Evolutionary conservation across 2,113 vertebrate species (phyloP), one percentile per base, ranked within the genome.

Genomic region (Egretta garzetta): DNA sequence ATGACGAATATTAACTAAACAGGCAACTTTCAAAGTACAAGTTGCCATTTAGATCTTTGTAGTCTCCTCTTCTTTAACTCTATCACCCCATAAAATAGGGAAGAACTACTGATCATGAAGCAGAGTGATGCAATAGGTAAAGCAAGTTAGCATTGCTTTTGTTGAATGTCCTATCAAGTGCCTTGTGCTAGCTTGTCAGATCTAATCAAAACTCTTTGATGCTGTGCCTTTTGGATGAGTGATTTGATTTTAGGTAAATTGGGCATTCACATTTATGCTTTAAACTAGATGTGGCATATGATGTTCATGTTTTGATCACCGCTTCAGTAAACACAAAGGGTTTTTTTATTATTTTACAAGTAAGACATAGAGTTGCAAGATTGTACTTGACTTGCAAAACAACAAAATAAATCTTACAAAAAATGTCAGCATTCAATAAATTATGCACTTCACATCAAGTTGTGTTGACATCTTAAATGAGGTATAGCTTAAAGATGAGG

Each of bases 241-340:
- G 75, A 93, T 93, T 89, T 88, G 86, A 93, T 95, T 96, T 96
- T 94, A 96, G 82, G 50, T 67, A 95, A 94, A 97, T 86, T 81
- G 55, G 66, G 58, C 75, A 85, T 67, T 94, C 81, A 63, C 86
- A 88, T 94, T 94, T 93, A 70, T 86, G 60, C 59, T 95, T 94
- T 91, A 91, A 95, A 95, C 62, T 95, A 74, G 73, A 90, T 87
- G 75, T 94, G 66, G 62, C 89, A 72, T 90, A 80, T 67, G 84
- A 83, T 73, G 45, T 86, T 95, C 32, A 2, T 96, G 90, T 96
- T 97, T 97, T 94, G 82, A 93, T 96, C 71, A 55, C 63, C 79
- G 49, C n/a, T 96, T 32, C 83, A 92, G 83, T 96, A 96, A 96
- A 81, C 77, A 89, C 32, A 84, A 72, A 84, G 8, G 12, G 1